Evolutionary conservation across 64 coral and sea anemone genomes (phyloP), one percentile per base, ranked within the genome.

Genomic region (Orbicella faveolata): DNA sequence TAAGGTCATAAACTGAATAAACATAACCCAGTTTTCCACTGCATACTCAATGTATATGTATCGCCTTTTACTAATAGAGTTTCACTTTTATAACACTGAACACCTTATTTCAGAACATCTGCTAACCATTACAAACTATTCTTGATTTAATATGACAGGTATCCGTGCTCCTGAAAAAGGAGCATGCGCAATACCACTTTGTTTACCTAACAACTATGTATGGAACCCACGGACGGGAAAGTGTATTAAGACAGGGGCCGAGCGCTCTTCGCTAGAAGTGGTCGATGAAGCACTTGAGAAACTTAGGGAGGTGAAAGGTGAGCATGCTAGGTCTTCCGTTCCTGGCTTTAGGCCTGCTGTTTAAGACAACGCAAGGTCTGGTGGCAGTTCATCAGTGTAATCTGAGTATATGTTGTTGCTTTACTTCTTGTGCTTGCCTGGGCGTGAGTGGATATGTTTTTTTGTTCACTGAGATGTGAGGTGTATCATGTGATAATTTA

Each of bases 231-330:
- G 20, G 1, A 20, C 35, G 15, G 15, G 75, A 18, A 13, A 53
- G 37, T 77, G 9, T 4, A 52, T 23, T 9, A 4, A 77, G 20
- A 77, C 75, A 77, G 75, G 9, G 9, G 6, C 2, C 11, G 0
- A 23, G 39, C 75, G 75, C 4, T 51, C 41, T 8, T 77, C 75
- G 9, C 17, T 77, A 2, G 51, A 77, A 52, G 75, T 77, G 39
- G 18, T 77, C 9, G 75, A 77, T 51, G 75, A 77, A 51, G 75
- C 41, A 23, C 36, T 77, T 77, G 75, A 77, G 41, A 51, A 52
- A 13, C 75, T 77, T 16, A 21, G 75, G 36, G 10, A 51, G 39
- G 19, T 77, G 0, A 77, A 51, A 77, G 75, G 75, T 77, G 51
- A 70, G 25, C 67, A 30, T 30, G 30, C 30, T 30, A 26, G 67